Conservation (phyloP, 2,113 vertebrate species). For the Cathartes aura region DNA sequence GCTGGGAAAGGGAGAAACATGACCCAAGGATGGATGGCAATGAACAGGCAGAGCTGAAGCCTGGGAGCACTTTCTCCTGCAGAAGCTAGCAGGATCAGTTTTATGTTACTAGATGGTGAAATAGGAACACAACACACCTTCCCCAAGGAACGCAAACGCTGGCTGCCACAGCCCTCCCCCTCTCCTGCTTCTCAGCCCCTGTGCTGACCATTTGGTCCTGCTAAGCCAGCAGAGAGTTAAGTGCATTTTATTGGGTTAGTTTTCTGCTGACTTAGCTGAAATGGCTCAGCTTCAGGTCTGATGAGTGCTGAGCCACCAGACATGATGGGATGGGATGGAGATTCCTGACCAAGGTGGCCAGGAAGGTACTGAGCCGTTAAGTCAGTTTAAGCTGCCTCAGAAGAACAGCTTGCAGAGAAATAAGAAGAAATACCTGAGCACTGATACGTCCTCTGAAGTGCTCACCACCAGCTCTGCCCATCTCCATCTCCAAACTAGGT, state of each 20-base stretch:
- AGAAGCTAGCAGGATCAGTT: not conserved
- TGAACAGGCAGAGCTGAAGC: not conserved
- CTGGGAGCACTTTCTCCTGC: not conserved
- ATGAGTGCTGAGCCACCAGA: not conserved
- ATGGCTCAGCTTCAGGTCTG: not conserved
- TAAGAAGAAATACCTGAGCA: not conserved
- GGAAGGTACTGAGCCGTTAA: not conserved
- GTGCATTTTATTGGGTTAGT: rapidly evolving
- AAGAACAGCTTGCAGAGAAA: not conserved
- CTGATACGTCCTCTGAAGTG: rapidly evolving
- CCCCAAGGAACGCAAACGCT: rapidly evolving
- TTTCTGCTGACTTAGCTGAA: not conserved
- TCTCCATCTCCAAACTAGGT: not conserved
- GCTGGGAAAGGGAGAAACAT: not conserved
- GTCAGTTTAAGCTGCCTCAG: not conserved
- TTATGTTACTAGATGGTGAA: not conserved
- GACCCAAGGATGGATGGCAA: not conserved
- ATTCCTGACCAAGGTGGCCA: not conserved
- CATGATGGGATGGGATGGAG: not conserved
- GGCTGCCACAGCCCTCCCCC: not conserved
- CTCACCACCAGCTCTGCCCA: not conserved
- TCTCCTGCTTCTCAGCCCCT: not conserved
- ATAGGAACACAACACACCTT: not conserved
- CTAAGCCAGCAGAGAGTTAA: not conserved
- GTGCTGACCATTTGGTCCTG: not conserved